Base-by-base conservation (phyloP, 1,140 invertebrate genomes). In the Limonius californicus region DNA sequence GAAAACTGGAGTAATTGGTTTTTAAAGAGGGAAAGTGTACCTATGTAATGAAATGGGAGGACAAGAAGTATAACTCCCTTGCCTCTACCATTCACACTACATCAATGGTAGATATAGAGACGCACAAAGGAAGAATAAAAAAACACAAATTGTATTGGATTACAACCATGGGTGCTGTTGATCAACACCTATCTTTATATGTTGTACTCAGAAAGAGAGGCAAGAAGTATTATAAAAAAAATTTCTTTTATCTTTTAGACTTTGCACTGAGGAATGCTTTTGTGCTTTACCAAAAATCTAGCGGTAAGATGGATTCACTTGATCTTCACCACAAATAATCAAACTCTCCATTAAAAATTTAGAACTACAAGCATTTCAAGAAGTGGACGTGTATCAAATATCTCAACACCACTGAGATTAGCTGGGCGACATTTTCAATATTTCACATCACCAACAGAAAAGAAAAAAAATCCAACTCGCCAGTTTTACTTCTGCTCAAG, bases 31-130 rank as follows among this genome's bases (percentile, higher is more conserved):
- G 27, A 65, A 65, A 47, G 27, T 62, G 9, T 59, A 59, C 27
- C 30, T 61, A 39, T 30, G 42, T 61, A 11, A 64, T 62, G 59
- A 61, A 39, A 39, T 39, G 2, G 27, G 11, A 32, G 11, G 27
- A 32, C 27, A 59, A 32, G 56, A 58, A 39, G n/a, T n/a, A n/a
- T n/a, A n/a, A n/a, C n/a, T n/a, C n/a, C n/a, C n/a, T n/a, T n/a
- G 18, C 60, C 23, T 64, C 62, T 43, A 61, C 63, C 20, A 57
- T 64, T 20, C 63, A 64, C 35, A 47, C 45, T 19, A 59, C 43
- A 21, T 50, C 47, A 18, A 64, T 57, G 54, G 20, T 61, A 3
- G 6, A 39, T 12, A n/a, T 39, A 39, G 2, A 39, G n/a, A 39
- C 35, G n/a, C n/a, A 12, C 35, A 39, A n/a, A n/a, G n/a, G n/a